These are phyloP conservation scores for Bombus difficillimus DNA, from an alignment of 1,140 invertebrate species.

Conservation along the genomic window DNA sequence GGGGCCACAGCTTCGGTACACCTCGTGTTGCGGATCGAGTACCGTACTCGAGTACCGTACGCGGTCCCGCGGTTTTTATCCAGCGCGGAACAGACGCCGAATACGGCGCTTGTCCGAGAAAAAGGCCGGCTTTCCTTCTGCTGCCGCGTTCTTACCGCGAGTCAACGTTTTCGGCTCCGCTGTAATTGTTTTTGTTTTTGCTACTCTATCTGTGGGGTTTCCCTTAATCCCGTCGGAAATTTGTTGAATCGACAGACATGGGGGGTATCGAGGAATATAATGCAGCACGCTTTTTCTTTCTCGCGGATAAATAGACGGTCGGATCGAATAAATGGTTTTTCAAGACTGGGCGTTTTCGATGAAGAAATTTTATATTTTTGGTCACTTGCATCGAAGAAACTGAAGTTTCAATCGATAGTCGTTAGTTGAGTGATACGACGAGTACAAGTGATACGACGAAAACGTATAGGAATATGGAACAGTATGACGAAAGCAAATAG, in stretches of 20 bases:
- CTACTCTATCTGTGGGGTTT: background rate
- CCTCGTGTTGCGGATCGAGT: background rate
- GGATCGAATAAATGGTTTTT: too few relatives aligned
- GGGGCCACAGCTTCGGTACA: constrained; percentile 29
- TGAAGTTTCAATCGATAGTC: too few relatives aligned
- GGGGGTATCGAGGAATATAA: constrained; percentile 2
- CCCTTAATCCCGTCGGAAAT: constrained; percentile 46
- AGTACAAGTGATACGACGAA: too few relatives aligned
- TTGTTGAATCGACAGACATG: constrained; percentile 26
- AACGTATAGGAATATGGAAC: too few relatives aligned
- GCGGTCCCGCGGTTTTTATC: constrained; percentile 18
- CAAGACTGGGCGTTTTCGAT: background rate
- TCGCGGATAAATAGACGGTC: background rate
- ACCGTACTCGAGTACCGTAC: constrained; percentile 3
- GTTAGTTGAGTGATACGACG: too few relatives aligned
- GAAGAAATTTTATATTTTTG: constrained; percentile 13
- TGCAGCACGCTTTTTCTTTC: background rate
- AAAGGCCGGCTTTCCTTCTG: constrained; percentile 31
- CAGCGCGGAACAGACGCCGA: constrained; percentile 17
- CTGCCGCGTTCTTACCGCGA: constrained; percentile 35
- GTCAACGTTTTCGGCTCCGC: constrained; percentile 9
- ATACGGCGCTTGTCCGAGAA: constrained; percentile 33
- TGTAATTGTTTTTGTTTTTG: constrained; percentile 41
- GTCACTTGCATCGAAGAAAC: too few relatives aligned
- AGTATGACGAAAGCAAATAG: too few relatives aligned